Conservation (phyloP, 2,888 invertebrate species). For the Polia nebulosa region DNA sequence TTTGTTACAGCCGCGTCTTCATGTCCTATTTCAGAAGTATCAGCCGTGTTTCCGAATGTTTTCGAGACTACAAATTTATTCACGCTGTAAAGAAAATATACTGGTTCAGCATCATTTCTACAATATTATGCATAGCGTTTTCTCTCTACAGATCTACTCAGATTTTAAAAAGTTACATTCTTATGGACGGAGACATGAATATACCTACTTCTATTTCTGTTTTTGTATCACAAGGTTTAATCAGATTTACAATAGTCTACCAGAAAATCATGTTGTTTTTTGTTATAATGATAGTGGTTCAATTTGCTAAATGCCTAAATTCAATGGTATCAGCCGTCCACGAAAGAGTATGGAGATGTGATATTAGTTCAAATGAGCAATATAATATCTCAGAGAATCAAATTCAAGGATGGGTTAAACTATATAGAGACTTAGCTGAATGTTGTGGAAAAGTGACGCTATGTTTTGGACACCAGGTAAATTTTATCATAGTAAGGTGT, state of each 20-base stretch:
- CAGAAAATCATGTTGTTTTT: conserved; percentile 20
- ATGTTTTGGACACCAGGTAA: conserved; percentile 30
- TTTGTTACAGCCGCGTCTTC: conserved; percentile 18
- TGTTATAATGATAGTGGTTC: conserved; percentile 25
- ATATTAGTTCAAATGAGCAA: background rate
- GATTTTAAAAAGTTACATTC: conserved; percentile 18
- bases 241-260: conserved; percentile 7
- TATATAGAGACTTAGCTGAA: conserved; percentile 29
- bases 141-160: conserved; percentile 19
- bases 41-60: background rate
- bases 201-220: background rate
- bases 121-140: background rate
- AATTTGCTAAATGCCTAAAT: conserved; percentile 15
- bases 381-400: conserved; percentile 3
- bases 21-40: conserved; percentile 8
- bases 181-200: background rate
- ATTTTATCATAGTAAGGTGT: conserved; percentile 9
- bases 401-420: conserved; percentile 32
- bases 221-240: conserved; percentile 22
- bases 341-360: background rate
- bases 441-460: conserved; percentile 26
- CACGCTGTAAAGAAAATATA: conserved; percentile 4
- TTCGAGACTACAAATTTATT: background rate
- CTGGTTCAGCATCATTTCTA: conserved; percentile 3
- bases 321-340: background rate